These are phyloP conservation scores for Drosophila athabasca DNA, from an alignment of 1,140 invertebrate species.

Conservation along the genomic window DNA sequence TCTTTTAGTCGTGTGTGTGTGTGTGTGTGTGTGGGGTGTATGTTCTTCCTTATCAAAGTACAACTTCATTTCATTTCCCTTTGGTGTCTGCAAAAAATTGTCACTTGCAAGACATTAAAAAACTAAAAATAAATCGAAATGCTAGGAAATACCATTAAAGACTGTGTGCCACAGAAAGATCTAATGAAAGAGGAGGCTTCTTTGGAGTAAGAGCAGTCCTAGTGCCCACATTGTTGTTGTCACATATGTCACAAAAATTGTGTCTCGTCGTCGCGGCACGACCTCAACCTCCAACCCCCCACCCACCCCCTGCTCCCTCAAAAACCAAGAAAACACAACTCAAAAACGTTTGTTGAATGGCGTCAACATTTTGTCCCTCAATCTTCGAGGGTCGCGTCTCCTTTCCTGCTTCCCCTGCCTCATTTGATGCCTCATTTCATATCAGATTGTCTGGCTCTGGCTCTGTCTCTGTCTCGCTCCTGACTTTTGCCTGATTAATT, in stretches of 20 bases:
- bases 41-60: constrained; percentile 30
- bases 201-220: constrained; percentile 14
- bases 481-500: constrained; percentile 71
- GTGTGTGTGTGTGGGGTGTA: neutral
- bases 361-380: constrained; percentile 46
- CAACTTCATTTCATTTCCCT: constrained; percentile 63
- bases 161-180: neutral
- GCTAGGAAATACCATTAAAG: constrained; percentile 62
- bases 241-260: constrained; percentile 70
- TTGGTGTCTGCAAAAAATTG: constrained; percentile 57
- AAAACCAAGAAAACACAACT: constrained; percentile 1
- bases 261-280: constrained; percentile 23
- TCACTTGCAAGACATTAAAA: constrained; percentile 46
- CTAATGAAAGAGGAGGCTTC: neutral
- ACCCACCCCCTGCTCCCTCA: constrained; percentile 1
- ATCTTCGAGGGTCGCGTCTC: constrained; percentile 12
- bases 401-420: neutral
- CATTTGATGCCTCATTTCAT: constrained; percentile 71
- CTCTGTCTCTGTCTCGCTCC: neutral
- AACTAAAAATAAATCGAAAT: constrained; percentile 69
- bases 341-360: constrained; percentile 7
- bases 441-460: constrained; percentile 49
- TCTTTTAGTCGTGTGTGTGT: neutral
- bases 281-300: constrained; percentile 16
- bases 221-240: constrained; percentile 42